Conservation (phyloP, 1,140 invertebrate genomes). For the Drosophila burlai region DNA sequence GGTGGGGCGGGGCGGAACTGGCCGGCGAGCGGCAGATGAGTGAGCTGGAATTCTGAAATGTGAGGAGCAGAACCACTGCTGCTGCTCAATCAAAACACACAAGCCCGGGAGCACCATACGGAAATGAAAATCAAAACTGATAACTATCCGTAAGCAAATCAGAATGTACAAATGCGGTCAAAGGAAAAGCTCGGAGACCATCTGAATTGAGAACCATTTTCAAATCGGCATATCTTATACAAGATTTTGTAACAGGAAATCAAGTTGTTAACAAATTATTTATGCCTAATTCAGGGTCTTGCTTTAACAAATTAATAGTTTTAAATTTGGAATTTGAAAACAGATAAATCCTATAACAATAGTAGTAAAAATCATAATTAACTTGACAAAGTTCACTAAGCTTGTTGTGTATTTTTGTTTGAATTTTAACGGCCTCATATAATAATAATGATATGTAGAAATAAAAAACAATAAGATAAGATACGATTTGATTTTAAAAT, state of each 20-base stretch:
- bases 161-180: slow-evolving; percentile 23
- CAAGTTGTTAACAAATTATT: background rate
- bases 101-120: slow-evolving; percentile 15
- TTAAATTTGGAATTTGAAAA: background rate
- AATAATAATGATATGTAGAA: background rate
- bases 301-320: too few species aligned
- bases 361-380: background rate
- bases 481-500: too few species aligned
- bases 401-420: background rate
- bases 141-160: background rate
- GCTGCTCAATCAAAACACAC: slow-evolving; percentile 58
- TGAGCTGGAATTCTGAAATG: slow-evolving; percentile 55
- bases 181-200: background rate
- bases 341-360: too few species aligned
- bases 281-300: background rate
- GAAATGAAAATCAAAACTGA: slow-evolving; percentile 26
- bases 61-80: slow-evolving; percentile 35
- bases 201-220: background rate
- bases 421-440: background rate
- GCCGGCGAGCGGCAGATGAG: slow-evolving; percentile 22
- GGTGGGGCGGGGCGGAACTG: background rate
- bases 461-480: background rate
- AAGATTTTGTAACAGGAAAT: background rate
- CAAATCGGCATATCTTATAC: background rate
- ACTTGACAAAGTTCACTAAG: too few species aligned